phyloP scores from a whole-genome alignment of 2,113 vertebrate genomes.

The Girardinichthys multiradiatus region DNA sequence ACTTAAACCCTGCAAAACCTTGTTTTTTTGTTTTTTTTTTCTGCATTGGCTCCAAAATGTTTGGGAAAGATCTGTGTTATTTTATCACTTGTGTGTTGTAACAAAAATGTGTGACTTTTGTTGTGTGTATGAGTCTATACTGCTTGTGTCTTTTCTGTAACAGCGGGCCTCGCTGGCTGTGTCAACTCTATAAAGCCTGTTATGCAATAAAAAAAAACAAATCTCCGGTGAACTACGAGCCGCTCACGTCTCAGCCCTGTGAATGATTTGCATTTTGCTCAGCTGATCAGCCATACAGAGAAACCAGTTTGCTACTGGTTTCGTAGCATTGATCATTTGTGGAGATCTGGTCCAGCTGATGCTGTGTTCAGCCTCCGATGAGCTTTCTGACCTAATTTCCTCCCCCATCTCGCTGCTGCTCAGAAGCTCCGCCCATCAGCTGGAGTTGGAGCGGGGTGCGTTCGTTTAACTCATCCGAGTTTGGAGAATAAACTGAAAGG shows the following conservation, averaged over 20 bases:
- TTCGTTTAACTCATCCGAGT: conserved; percentile 29
- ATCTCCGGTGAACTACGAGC: conserved; percentile 44
- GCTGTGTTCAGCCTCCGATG: neutral
- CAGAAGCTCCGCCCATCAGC: conserved; percentile 28
- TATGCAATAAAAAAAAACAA: conserved; percentile 76
- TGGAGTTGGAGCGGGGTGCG: conserved; percentile 43
- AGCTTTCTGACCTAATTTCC: conserved; percentile 57
- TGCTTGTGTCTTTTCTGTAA: no score
- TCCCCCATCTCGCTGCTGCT: conserved; percentile 25
- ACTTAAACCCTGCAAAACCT: no score
- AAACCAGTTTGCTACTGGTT: no score
- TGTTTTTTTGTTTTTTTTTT: no score
- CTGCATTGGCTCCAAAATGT: no score
- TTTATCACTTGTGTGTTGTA: conserved; percentile 15
- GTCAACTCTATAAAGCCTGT: conserved; percentile 65
- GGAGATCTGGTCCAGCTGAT: neutral
- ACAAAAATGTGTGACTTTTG: conserved; percentile 27
- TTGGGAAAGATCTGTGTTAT: neutral
- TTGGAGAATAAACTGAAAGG: neutral
- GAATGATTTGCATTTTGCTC: neutral
- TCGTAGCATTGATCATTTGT: neutral
- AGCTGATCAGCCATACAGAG: no score
- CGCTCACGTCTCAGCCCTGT: conserved; percentile 13
- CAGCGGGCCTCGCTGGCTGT: conserved; percentile 27
- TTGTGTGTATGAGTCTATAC: conserved; percentile 33